Conservation (phyloP, 2,888 invertebrate genomes). For the Diplolepis rosae region DNA sequence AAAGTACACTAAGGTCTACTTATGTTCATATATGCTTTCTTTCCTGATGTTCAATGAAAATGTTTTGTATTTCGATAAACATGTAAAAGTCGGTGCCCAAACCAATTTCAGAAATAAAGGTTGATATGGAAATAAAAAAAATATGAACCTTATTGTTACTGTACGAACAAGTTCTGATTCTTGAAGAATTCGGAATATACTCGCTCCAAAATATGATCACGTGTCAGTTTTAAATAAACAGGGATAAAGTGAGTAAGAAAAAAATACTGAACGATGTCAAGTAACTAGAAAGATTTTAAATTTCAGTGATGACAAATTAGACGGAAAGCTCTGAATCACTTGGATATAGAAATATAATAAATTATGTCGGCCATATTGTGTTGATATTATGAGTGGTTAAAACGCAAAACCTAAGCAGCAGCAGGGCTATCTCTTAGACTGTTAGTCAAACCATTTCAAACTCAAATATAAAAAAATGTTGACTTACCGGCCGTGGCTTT, state of each 20-base stretch:
- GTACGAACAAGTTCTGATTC: neutral
- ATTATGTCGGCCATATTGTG: constrained; percentile 52
- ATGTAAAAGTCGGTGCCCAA: too few species aligned
- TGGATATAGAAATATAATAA: neutral
- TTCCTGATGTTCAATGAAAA: too few species aligned
- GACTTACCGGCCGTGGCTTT: constrained; percentile 69
- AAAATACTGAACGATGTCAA: neutral
- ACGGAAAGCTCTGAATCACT: too few species aligned
- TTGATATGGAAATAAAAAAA: too few species aligned
- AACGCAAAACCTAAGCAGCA: constrained; percentile 43
- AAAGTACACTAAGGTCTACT: too few species aligned
- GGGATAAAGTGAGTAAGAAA: neutral
- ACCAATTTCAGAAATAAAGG: too few species aligned
- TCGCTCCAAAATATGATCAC: neutral
- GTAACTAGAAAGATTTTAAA: neutral
- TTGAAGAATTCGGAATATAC: neutral
- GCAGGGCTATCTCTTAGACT: constrained; percentile 61
- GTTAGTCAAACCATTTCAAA: constrained; percentile 57
- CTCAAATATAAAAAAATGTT: constrained; percentile 42
- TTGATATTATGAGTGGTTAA: constrained; percentile 54
- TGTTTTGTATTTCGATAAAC: too few species aligned
- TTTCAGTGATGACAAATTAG: neutral
- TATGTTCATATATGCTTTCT: too few species aligned
- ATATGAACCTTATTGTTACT: too few species aligned
- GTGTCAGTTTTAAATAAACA: neutral